Evolutionary conservation across 2,113 vertebrate genomes (phyloP), one percentile per base, ranked within the genome.

Genomic region (Agapornis roseicollis): DNA sequence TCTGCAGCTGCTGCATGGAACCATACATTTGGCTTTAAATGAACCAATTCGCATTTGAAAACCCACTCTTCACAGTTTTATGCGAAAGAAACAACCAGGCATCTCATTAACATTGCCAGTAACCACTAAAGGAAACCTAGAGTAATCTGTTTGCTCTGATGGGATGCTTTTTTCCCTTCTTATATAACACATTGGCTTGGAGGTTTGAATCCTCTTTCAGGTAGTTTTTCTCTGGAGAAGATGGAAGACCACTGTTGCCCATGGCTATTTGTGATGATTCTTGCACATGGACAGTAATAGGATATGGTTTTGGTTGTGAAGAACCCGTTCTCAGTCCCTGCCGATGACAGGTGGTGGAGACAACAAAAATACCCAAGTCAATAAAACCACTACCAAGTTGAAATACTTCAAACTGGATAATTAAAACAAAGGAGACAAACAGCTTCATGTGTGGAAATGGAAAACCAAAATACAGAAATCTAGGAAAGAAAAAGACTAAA

Each of bases 341-440:
- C 65, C 80, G 27, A 27, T 46, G 82, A 39, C 9, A 12, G 60
- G 29, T 70, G 33, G 29, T 42, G 39, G 47, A 85, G 94, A 90
- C 95, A 96, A 90, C 19, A 88, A 94, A 96, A 94, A 95, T 50
- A 94, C 35, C 20, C 39, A 56, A 80, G 71, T 63, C 90, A 91
- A 18, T 94, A 93, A 90, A 97, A 79, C 64, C 81, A 89, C 55
- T 56, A 89, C 70, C 55, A 50, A 91, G 84, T 33, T 0, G 0
- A 92, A 94, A 80, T 88, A 46, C 35, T 88, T 93, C 56, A 63
- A 90, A 85, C n/a, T 60, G 42, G 39, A 35, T 74, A 94, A 91
- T 83, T 47, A 86, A 94, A 93, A 64, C 80, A 74, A 42, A 63
- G 88, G 80, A 91, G 72, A 93, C 78, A 53, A 76, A 35, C 39